Evolutionary conservation across 1,140 invertebrate genomes (phyloP), one percentile per base, ranked within the genome.

Genomic region (Adoxophyes honmai): DNA sequence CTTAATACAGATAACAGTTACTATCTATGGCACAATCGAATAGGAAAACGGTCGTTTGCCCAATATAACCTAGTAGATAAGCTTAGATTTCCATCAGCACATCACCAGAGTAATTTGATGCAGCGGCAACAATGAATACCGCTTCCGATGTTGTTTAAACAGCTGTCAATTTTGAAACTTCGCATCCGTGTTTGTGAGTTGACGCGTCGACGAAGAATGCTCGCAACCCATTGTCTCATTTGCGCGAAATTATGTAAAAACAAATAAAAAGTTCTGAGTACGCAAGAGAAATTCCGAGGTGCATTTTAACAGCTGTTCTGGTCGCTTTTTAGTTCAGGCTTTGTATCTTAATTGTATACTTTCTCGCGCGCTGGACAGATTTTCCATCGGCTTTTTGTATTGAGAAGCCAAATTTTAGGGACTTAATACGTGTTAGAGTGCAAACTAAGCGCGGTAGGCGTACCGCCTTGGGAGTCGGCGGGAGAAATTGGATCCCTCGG

Each of bases 401-500:
- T 6, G 21, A 48, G 15, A n/a, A 53, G 28, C 34, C 48, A 36
- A 36, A 53, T 48, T 48, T 28, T 48, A 33, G 34, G 11, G 63
- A 63, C 66, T 66, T 72, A 68, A 70, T 70, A 70, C 63, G 66
- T 71, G 69, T 66, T 21, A 63, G 68, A 62, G 59, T 62, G 57
- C 65, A 64, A 64, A 70, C 65, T 75, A 68, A 67, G 60, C 57
- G 34, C 60, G 66, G 73, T 76, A 72, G 66, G 68, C 64, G 52
- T 56, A 67, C 52, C 59, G 66, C 64, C 21, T 62, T 67, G 65
- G 68, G 63, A 75, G 70, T 66, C 70, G 70, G 63, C 70, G 64
- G n/a, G 66, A 69, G 70, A 82, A 82, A 80, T 82, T 81, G 72
- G 75, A 74, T 86, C 82, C 71, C 66, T 34, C 36, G 70, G 82